Evolutionary conservation across 2,113 vertebrate species (phyloP), one percentile per base, ranked within the genome.

Genomic region (Polypterus bichir): DNA sequence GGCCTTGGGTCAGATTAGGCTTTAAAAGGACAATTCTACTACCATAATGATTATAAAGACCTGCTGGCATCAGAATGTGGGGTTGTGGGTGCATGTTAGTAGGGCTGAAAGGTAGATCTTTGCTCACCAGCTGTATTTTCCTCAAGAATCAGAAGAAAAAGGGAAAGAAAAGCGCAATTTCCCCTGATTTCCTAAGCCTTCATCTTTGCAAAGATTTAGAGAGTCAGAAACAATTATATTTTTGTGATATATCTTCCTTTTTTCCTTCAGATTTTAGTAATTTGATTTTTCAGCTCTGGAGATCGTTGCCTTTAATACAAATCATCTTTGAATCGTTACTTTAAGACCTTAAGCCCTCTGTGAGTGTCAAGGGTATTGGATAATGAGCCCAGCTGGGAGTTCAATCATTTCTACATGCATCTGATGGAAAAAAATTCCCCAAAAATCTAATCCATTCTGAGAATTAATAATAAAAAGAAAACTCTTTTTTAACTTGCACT

Each of bases 291-390:
- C 66, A 81, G 78, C 61, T 69, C 77, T 71, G 71, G 83, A 79
- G 83, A 84, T 82, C 74, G 79, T 83, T 85, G 83, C 81, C 81
- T 86, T 86, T 88, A 86, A 88, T 86, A 86, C 84, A 86, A 86
- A 88, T 88, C 86, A 86, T 86, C 80, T 85, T 83, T 85, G 83
- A 88, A 88, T 88, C 81, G 83, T 86, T 86, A 85, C 79, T 83
- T 81, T 81, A 85, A 84, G 86, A 86, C 82, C 86, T 81, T 76
- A 81, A 80, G 77, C 80, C 75, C 76, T 10, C 66, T 66, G 69
- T 49, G 57, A 69, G 72, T 71, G 78, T 81, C 79, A 48, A 63
- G 79, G 79, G 83, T 74, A 58, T 74, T 60, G 61, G 63, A 76
- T 88, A 88, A 88, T 86, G 86, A 88, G 86, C 76, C 74, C 84